phyloP scores from a whole-genome alignment of 2,797 vertebrate genomes.

The Ceryle rudis region DNA sequence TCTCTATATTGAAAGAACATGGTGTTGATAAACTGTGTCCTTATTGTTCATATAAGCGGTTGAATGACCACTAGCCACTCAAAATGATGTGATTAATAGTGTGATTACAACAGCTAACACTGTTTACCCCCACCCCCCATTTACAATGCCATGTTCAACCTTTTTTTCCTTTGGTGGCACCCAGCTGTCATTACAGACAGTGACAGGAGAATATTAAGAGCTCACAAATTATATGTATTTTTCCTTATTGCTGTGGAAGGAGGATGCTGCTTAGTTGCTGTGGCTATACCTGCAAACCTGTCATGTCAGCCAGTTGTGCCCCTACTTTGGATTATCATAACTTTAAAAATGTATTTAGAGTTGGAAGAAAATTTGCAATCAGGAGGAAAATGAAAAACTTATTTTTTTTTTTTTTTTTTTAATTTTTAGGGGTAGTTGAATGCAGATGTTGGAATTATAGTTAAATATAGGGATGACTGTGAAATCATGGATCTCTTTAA shows the following conservation, averaged over 20 bases:
- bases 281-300: background rate
- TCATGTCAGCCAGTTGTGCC: background rate
- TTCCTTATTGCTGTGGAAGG: background rate
- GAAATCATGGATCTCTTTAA: background rate
- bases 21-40: background rate
- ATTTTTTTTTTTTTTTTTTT: background rate
- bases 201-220: conserved; percentile 1
- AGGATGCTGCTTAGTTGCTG: background rate
- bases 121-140: background rate
- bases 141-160: conserved; percentile 21
- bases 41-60: conserved; percentile 10
- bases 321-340: background rate
- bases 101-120: conserved; percentile 55
- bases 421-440: background rate
- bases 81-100: conserved; percentile 48
- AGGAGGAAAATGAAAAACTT: background rate
- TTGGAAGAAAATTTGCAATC: background rate
- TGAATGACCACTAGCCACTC: conserved; percentile 26
- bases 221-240: background rate
- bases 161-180: conserved; percentile 29
- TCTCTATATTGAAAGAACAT: background rate
- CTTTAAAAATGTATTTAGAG: background rate
- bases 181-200: background rate
- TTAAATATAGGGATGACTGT: background rate
- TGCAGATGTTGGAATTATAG: background rate